These are phyloP conservation scores for Melanogrammus aeglefinus DNA, from an alignment of 2,797 vertebrate genomes.

Conservation along the genomic window DNA sequence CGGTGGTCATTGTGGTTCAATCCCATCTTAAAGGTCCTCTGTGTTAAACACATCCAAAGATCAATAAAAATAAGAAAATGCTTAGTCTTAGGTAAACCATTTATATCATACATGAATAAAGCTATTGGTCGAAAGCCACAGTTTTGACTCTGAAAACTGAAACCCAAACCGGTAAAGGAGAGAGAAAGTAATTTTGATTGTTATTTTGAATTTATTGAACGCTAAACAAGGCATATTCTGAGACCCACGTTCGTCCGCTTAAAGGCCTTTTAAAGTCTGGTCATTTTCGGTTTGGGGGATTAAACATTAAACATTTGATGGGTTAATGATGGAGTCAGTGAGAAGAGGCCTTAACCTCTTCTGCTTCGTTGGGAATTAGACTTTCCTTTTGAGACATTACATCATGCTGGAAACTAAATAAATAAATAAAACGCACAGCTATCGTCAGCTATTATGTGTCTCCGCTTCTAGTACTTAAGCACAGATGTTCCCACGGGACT, in stretches of 20 bases:
- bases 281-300: background rate
- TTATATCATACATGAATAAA: background rate
- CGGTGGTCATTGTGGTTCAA: background rate
- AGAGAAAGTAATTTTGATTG: background rate
- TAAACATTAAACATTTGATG: background rate
- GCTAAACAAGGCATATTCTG: background rate
- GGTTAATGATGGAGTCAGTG: background rate
- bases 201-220: background rate
- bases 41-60: background rate
- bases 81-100: background rate
- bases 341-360: background rate
- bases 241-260: background rate
- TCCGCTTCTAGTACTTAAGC: background rate
- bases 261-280: background rate
- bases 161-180: background rate
- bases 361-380: background rate
- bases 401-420: background rate
- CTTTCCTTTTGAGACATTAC: background rate
- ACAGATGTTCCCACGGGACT: background rate
- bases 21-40: background rate
- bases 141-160: background rate
- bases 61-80: background rate
- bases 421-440: background rate
- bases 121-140: background rate
- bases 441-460: conserved; percentile 1